Evolutionary conservation across 2,797 vertebrate genomes (phyloP).

Genomic region (Typhlichthys eigenmanni): DNA sequence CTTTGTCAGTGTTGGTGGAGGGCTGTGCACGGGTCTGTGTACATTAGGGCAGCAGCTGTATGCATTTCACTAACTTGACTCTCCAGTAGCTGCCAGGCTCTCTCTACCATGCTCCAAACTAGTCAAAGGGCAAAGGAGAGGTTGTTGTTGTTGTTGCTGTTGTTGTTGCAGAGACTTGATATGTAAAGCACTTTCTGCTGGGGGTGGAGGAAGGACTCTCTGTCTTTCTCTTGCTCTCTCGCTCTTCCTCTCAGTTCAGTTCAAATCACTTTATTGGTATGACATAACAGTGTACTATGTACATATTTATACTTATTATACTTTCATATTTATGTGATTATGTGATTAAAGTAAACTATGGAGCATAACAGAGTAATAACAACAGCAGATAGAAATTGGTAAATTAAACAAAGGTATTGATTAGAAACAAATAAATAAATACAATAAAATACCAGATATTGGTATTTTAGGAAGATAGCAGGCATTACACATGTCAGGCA

Average conservation of each 20-base stretch:
- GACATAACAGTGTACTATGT: too few species aligned
- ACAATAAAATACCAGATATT: too few species aligned
- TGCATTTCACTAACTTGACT: slow-evolving; percentile 72
- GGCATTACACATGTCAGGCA: too few species aligned
- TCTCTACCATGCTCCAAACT: slow-evolving; percentile 30
- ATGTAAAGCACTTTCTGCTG: slow-evolving; percentile 38
- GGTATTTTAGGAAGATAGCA: too few species aligned
- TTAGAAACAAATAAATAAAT: too few species aligned
- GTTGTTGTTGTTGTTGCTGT: slow-evolving; percentile 10
- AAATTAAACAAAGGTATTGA: too few species aligned
- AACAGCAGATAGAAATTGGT: too few species aligned
- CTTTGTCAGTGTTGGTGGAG: slow-evolving; percentile 67
- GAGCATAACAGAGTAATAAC: too few species aligned
- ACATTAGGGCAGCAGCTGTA: slow-evolving; percentile 73
- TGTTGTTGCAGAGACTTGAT: slow-evolving; percentile 25
- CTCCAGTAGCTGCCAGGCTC: slow-evolving; percentile 51
- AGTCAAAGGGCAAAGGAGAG: slow-evolving; percentile 25
- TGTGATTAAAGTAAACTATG: too few species aligned
- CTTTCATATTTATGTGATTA: too few species aligned
- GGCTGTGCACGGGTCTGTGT: slow-evolving; percentile 25
- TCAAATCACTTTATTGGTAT: too few species aligned
- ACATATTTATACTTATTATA: too few species aligned
- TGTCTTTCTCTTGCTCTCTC: not conserved
- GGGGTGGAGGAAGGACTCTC: not conserved
- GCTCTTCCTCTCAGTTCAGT: slow-evolving; percentile 12